Conservation (phyloP, 2,113 vertebrate species). For the Oryzias melastigma region DNA sequence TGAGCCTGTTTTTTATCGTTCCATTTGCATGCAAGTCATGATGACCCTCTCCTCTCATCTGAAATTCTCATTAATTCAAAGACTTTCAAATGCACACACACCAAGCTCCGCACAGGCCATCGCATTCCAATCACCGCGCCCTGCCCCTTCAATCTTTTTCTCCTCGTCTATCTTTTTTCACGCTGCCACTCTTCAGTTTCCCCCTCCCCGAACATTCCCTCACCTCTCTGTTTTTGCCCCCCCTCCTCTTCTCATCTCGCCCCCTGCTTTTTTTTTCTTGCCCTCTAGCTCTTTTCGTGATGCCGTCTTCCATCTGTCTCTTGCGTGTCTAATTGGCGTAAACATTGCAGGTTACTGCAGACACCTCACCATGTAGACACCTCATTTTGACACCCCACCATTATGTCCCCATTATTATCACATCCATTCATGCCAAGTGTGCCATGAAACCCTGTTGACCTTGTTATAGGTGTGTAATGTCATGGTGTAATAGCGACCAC, state of each 20-base stretch:
- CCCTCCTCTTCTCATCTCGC: neutral
- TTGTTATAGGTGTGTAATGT: constrained; percentile 34
- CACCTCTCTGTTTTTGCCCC: neutral
- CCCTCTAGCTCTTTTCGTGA: neutral
- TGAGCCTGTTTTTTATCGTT: constrained; percentile 11
- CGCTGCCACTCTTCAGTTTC: constrained; percentile 8
- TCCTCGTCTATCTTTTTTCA: constrained; percentile 35
- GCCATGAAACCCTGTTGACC: constrained; percentile 27
- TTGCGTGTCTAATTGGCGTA: constrained; percentile 49
- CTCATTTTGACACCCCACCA: constrained; percentile 33
- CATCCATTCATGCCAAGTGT: constrained; percentile 6
- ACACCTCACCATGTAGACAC: constrained; percentile 31
- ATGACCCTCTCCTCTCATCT: constrained; percentile 62
- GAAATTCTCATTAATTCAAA: constrained; percentile 67
- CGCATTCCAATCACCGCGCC: constrained; percentile 63
- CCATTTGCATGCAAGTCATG: constrained; percentile 66
- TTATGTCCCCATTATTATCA: constrained; percentile 50
- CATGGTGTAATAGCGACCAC: constrained; percentile 21
- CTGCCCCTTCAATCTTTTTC: constrained; percentile 55
- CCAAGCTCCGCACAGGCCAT: constrained; percentile 34
- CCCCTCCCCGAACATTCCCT: constrained; percentile 5
- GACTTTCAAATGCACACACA: constrained; percentile 11
- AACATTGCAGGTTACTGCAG: constrained; percentile 44
- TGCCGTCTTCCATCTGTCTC: constrained; percentile 1
- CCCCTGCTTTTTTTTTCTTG: neutral